A percentile compares a stretch with the other conserved stretches of the same genome.
Conservation (phyloP, 2,888 invertebrate species). For the Mactromeris polynyma region DNA sequence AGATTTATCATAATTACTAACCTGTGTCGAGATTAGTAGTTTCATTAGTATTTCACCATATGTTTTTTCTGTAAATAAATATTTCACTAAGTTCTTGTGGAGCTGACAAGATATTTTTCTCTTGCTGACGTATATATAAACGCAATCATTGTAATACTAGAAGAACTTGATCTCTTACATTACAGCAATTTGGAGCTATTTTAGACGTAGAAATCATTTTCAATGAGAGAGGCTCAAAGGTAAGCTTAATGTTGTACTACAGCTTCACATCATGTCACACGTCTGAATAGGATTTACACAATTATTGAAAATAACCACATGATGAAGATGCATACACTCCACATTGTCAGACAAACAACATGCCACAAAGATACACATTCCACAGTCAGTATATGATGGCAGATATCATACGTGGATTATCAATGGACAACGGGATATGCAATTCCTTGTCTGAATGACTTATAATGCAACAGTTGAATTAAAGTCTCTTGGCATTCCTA, state of each 20-base stretch:
- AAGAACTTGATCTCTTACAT: too few relatives aligned
- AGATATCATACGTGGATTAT: neutral
- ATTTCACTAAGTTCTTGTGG: neutral
- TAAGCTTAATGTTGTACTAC: slow-evolving; percentile 89
- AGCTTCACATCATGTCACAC: neutral
- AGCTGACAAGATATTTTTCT: too few relatives aligned
- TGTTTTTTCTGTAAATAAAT: neutral
- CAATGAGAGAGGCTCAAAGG: slow-evolving; percentile 99
- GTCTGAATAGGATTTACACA: neutral
- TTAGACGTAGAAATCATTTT: slow-evolving; percentile 99
- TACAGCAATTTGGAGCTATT: slow-evolving; percentile 99
- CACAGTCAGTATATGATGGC: neutral
- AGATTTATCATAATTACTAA: neutral
- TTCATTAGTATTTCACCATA: neutral
- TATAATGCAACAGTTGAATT: neutral
- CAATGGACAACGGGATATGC: neutral
- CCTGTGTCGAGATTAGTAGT: neutral
- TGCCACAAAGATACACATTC: neutral
- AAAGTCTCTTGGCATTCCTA: neutral
- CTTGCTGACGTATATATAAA: neutral
- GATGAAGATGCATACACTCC: neutral
- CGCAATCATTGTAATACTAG: too few relatives aligned
- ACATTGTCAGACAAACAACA: neutral
- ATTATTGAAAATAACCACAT: neutral
- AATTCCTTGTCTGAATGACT: neutral